Conservation (phyloP, 2,888 invertebrate species). For the Carterocephalus palaemon region DNA sequence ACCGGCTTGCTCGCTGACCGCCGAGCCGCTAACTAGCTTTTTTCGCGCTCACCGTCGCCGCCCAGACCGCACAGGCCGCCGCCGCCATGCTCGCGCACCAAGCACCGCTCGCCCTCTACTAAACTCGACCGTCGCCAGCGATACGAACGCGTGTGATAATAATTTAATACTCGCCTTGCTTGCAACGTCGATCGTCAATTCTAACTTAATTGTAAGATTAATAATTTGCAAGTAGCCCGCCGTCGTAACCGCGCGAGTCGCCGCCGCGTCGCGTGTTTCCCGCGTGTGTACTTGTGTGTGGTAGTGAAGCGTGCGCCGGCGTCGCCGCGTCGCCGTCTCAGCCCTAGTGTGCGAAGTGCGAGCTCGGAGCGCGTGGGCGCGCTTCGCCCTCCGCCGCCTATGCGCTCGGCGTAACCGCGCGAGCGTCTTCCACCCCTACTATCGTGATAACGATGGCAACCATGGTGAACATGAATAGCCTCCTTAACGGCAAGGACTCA, state of each 20-base stretch:
- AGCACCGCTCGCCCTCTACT: conserved; percentile 76
- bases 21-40: conserved; percentile 79
- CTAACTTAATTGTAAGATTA: conserved; percentile 74
- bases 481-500: conserved; percentile 98
- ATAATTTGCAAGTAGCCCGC: conserved; percentile 58
- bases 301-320: conserved; percentile 56
- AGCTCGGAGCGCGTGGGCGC: conserved; percentile 68
- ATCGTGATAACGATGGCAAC: conserved; percentile 82
- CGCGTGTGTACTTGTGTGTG: conserved; percentile 64
- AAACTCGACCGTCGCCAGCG: conserved; percentile 76
- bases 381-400: conserved; percentile 68
- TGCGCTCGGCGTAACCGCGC: conserved; percentile 72
- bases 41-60: conserved; percentile 74
- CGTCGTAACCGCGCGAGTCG: conserved; percentile 45
- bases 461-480: conserved; percentile 98
- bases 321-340: conserved; percentile 40
- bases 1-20: conserved; percentile 77
- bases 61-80: conserved; percentile 67
- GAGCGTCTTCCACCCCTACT: conserved; percentile 54
- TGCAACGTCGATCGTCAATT: conserved; percentile 76
- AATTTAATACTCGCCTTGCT: conserved; percentile 76
- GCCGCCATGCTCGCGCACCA: conserved; percentile 75
- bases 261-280: conserved; percentile 47
- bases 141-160: conserved; percentile 77
- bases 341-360: conserved; percentile 61